Base-by-base conservation (phyloP, 2,797 vertebrate genomes). In the Malacoctenus gilli region DNA sequence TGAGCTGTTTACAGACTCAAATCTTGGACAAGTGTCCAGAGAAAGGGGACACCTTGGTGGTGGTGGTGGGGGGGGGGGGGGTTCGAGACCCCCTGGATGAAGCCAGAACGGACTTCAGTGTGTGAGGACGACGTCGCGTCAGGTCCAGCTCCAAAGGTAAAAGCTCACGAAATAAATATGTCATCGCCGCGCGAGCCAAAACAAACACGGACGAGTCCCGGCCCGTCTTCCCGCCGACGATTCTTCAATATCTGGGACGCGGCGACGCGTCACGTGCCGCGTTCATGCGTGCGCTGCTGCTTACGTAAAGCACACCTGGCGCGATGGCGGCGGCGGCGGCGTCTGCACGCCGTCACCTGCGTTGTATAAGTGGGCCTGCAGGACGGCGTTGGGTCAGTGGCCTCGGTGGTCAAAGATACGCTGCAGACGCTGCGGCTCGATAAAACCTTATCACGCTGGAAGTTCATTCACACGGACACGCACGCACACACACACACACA, bases 361-460 rank as follows among this genome's bases (percentile, higher is more conserved):
- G 8, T 66, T 70, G 54, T 54, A 13, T 66, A 57, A 68, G 39
- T 23, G 23, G 7, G 15, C 3, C 31, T 10, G 9, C 2, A 1
- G 5, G 3, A 54, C 21, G 21, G 59, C 14, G 2, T 39, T 30
- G 51, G 21, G 32, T 69, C 42, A 40, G n/a, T 20, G 50, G 12
- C 35, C 18, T 16, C 4, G 1, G 8, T 1, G 18, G 42, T 36
- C 40, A 51, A 8, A 66, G 51, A 43, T 25, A 44, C 12, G 1
- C 39, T 22, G 49, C 55, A 40, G 56, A 41, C 30, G 4, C 40
- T 31, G 38, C 43, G 9, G 28, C 15, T 21, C 35, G 62, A 79
- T 68, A 54, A 59, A 59, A 14, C 53, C 56, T 79, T 72, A 75
- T 76, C 71, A 28, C 1, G 4, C 14, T 16, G 15, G 19, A 14